Percentiles rank a stretch among this genome's conserved stretches.
phyloP scores from a whole-genome alignment of 2,797 vertebrate species.

The Perodicticus potto region DNA sequence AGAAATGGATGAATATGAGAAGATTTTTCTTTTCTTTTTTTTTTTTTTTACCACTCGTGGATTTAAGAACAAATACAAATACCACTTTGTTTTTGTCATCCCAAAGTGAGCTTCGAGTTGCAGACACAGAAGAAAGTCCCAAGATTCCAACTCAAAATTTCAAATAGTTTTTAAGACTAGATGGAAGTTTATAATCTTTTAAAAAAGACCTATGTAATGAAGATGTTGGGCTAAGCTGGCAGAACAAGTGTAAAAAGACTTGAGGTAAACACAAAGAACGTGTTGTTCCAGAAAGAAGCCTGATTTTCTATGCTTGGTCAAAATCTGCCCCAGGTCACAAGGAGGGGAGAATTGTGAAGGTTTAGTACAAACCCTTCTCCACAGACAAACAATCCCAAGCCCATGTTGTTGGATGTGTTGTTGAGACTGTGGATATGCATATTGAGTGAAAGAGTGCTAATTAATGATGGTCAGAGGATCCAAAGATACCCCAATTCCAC shows the following conservation, averaged over 20 bases:
- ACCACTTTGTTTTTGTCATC: background rate
- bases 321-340: background rate
- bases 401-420: background rate
- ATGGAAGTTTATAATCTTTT: background rate
- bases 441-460: background rate
- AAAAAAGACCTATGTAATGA: background rate
- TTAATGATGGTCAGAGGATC: background rate
- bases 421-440: background rate
- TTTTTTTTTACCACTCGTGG: background rate
- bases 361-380: background rate
- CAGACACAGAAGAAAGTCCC: slow-evolving; percentile 11
- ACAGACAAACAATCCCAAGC: background rate
- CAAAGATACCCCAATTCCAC: background rate
- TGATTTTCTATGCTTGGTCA: background rate
- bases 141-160: slow-evolving; percentile 19
- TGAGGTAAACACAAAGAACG: background rate
- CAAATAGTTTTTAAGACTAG: background rate
- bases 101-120: background rate
- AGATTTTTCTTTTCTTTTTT: background rate
- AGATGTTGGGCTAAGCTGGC: background rate
- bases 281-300: background rate
- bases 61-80: slow-evolving; percentile 35
- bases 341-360: background rate
- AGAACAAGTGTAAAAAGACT: background rate
- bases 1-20: background rate